Percentiles rank a stretch among this genome's conserved stretches.
These are phyloP conservation scores for Ardeotis arabs DNA, from an alignment of 2,113 vertebrate genomes.

Conservation along the genomic window DNA sequence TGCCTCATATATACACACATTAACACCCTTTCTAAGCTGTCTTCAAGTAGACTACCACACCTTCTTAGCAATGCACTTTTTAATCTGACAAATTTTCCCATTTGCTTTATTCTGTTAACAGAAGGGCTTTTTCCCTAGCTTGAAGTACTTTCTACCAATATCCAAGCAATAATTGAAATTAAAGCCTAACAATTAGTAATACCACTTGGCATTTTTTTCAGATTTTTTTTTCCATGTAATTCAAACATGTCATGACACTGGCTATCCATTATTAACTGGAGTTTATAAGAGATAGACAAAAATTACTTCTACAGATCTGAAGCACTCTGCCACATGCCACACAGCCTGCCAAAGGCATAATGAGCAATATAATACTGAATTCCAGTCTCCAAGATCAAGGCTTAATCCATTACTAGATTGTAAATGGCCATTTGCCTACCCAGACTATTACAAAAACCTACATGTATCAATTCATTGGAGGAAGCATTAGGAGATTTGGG, in stretches of 20 bases:
- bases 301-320: background rate
- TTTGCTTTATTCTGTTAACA: background rate
- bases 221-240: background rate
- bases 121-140: background rate
- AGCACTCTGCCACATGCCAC: background rate
- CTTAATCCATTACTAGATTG: background rate
- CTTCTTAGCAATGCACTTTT: background rate
- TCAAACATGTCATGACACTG: background rate
- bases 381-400: background rate
- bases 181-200: slow-evolving; percentile 11
- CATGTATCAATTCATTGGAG: background rate
- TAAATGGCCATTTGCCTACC: background rate
- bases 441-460: background rate
- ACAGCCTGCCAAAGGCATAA: background rate
- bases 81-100: background rate
- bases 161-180: background rate
- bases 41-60: background rate
- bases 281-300: background rate
- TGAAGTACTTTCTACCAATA: background rate
- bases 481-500: background rate
- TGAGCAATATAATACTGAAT: background rate
- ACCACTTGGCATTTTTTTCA: background rate
- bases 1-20: background rate
- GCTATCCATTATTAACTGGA: background rate
- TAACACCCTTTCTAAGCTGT: background rate